Evolutionary conservation across 2,888 invertebrate species (phyloP).

Genomic region (Lepidonotus clava): DNA sequence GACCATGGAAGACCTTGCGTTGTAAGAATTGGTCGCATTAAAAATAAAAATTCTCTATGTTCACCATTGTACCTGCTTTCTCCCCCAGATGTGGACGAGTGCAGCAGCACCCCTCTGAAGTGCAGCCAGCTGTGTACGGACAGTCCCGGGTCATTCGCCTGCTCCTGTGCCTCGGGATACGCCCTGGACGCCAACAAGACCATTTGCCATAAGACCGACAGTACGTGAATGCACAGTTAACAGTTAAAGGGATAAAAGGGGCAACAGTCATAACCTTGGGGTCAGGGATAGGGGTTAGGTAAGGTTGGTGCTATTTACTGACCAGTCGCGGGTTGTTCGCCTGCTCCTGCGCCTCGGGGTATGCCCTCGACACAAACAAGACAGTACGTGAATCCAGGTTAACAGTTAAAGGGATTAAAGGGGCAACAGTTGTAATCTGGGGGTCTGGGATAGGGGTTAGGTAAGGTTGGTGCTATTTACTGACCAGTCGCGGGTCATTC

Average conservation of each 20-base stretch:
- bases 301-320: too few relatives aligned
- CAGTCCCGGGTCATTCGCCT: constrained; percentile 88
- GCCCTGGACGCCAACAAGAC: constrained; percentile 84
- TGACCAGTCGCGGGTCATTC: constrained; percentile 88
- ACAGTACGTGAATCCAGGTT: too few relatives aligned
- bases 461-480: too few relatives aligned
- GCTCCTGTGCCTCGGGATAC: constrained; percentile 88
- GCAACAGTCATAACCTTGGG: too few relatives aligned
- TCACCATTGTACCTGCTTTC: not conserved
- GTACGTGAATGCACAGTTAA: too few relatives aligned
- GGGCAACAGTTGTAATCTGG: too few relatives aligned
- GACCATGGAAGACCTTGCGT: too few relatives aligned
- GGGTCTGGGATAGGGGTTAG: too few relatives aligned
- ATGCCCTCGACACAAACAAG: constrained; percentile 84
- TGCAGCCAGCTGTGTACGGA: constrained; percentile 91
- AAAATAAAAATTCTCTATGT: not conserved
- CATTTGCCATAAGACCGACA: constrained; percentile 84
- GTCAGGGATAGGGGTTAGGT: too few relatives aligned
- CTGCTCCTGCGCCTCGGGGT: constrained; percentile 88
- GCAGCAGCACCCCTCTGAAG: constrained; percentile 81
- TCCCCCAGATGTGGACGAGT: constrained; percentile 87
- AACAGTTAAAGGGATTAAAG: too few relatives aligned
- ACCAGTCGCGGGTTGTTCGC: constrained; percentile 88
- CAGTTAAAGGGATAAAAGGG: too few relatives aligned
- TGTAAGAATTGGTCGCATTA: not conserved